Evolutionary conservation across 2,113 vertebrate genomes (phyloP).

Genomic region (Phocoena phocoena): DNA sequence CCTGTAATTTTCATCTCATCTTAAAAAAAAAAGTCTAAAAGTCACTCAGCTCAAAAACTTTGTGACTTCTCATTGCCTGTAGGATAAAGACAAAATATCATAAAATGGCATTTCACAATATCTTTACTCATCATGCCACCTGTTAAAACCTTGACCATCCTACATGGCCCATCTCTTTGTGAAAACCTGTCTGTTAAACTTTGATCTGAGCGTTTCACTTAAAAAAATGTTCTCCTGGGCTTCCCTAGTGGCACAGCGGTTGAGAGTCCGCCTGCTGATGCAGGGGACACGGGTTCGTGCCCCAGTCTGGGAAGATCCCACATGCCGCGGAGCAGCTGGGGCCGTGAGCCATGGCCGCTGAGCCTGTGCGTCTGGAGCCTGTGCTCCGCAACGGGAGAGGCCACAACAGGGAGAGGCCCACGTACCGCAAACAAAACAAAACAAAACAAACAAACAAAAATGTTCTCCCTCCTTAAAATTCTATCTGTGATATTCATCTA

Average conservation of each 20-base stretch:
- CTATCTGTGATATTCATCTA: not conserved
- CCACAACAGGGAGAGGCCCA: too few species aligned
- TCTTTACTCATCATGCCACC: not conserved
- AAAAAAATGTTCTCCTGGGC: not conserved
- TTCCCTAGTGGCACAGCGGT: too few species aligned
- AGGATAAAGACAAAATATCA: not conserved
- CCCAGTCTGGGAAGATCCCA: too few species aligned
- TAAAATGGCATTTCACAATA: not conserved
- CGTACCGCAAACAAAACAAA: too few species aligned
- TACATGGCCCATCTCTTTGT: not conserved
- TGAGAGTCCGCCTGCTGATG: too few species aligned
- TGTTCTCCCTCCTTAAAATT: not conserved
- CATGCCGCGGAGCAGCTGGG: fast-evolving
- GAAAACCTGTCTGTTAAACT: not conserved
- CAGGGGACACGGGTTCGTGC: too few species aligned
- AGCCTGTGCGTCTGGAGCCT: too few species aligned
- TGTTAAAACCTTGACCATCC: not conserved
- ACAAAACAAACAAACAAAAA: not conserved
- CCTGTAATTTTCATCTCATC: not conserved
- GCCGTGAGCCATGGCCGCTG: too few species aligned
- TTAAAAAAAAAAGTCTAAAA: not conserved
- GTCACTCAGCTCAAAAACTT: not conserved
- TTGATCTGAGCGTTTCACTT: not conserved
- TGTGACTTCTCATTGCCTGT: not conserved
- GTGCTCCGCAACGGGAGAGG: too few species aligned